A percentile compares a stretch with the other conserved stretches of the same genome.
These are phyloP conservation scores for Lamprotornis superbus DNA, from an alignment of 2,113 vertebrate species.

Conservation along the genomic window DNA sequence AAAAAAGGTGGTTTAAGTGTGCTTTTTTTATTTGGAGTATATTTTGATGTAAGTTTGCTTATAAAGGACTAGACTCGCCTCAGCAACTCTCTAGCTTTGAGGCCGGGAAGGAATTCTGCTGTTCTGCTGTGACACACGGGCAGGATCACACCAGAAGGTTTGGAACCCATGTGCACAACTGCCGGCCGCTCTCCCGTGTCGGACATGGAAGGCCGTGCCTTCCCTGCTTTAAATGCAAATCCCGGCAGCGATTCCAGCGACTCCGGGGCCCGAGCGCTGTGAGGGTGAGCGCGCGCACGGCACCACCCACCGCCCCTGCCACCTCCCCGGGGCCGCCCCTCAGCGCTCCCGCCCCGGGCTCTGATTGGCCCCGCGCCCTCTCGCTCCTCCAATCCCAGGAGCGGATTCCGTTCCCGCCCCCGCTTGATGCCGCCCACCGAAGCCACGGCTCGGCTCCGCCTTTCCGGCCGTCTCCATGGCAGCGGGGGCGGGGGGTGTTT, in stretches of 20 bases:
- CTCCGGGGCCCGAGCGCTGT: accelerated
- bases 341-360: not conserved
- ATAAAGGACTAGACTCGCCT: too few relatives aligned
- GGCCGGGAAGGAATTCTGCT: not conserved
- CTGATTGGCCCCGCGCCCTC: not conserved
- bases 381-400: not conserved
- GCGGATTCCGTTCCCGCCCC: not conserved
- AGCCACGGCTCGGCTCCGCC: accelerated
- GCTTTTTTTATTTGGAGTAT: not conserved
- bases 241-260: accelerated
- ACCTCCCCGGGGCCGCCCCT: too few relatives aligned
- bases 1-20: not conserved
- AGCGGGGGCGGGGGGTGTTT: not conserved
- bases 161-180: accelerated
- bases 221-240: accelerated
- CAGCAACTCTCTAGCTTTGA: not conserved
- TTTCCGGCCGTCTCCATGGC: conserved; percentile 30
- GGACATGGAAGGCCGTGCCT: not conserved
- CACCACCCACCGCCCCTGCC: too few relatives aligned
- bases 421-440: not conserved
- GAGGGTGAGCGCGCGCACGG: accelerated
- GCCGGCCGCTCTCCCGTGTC: too few relatives aligned
- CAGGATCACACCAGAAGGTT: accelerated
- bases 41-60: not conserved
- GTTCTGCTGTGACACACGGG: accelerated